These are phyloP conservation scores for Ecdyonurus torrentis DNA, from an alignment of 2,888 invertebrate species.

Conservation along the genomic window DNA sequence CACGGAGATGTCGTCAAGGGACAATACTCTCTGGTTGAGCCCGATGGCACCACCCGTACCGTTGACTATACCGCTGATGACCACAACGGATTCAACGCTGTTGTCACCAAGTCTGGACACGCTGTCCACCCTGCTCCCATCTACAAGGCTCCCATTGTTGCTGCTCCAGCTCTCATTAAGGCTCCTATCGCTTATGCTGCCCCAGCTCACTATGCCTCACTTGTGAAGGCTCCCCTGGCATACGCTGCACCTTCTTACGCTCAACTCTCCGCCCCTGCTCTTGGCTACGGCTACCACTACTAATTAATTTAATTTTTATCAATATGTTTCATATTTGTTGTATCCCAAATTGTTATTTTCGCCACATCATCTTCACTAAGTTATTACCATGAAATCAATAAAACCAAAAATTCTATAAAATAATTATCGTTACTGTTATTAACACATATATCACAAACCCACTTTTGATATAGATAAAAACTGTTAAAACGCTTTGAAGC, in stretches of 20 bases:
- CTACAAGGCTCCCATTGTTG: neutral
- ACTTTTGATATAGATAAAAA: too few species aligned
- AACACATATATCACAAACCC: too few species aligned
- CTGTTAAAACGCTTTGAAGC: too few species aligned
- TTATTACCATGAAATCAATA: too few species aligned
- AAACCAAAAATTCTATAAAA: too few species aligned
- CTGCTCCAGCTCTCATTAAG: neutral
- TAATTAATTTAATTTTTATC: too few species aligned
- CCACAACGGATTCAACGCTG: slow-evolving; percentile 1
- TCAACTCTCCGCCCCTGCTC: neutral
- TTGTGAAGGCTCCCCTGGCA: neutral
- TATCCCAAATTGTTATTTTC: too few species aligned
- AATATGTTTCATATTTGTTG: too few species aligned
- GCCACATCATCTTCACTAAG: too few species aligned
- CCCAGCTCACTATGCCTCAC: neutral
- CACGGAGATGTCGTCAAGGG: neutral
- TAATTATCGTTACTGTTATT: too few species aligned
- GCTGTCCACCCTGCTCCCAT: slow-evolving; percentile 3
- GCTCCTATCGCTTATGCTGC: neutral
- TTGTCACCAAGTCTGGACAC: slow-evolving; percentile 1
- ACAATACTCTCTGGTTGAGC: neutral
- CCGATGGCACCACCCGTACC: slow-evolving; percentile 1
- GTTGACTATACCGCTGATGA: slow-evolving; percentile 1
- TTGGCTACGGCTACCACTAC: neutral
- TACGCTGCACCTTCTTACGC: neutral